Base-by-base conservation (phyloP, 2,888 invertebrate genomes). In the Nymphalis c-album region DNA sequence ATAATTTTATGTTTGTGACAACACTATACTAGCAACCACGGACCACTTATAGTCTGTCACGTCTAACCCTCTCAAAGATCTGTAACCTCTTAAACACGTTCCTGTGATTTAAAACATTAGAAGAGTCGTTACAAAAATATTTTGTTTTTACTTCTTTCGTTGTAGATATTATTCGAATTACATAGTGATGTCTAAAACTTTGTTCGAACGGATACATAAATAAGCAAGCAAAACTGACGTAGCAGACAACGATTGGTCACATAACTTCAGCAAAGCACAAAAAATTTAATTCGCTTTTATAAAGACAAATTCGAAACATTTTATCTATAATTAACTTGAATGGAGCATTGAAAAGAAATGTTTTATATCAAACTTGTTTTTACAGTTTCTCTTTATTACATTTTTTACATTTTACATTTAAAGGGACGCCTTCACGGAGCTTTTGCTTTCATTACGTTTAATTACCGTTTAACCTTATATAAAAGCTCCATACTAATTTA, bases 31-130 rank as follows among this genome's bases (percentile, higher is more conserved):
- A n/a, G 16, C 57, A n/a, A 18, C 26, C 57, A 46, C 18, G 31
- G 55, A 60, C 51, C 65, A 60, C 35, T 65, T n/a, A 13, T 55
- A 22, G 18, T 22, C 20, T 55, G 60, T 40, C 60, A 45, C 55
- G 60, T 60, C 68, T 68, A 53, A 64, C 60, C 57, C 67, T 55
- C 70, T 67, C 67, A 58, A 70, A 67, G 51, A 70, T 64, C 61
- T 70, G 63, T 64, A 47, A 60, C 60, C 70, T 50, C 70, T 70
- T 70, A 70, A 61, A 64, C 70, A 70, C 70, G 70, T 67, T 62
- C 63, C 57, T 51, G 61, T 35, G 58, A 67, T 70, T 67, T 51
- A 47, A 61, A 57, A 20, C 45, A 53, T 60, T 64, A 61, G 7
- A 51, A 51, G 51, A 16, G 61, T 51, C 51, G 13, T 40, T 8